These are phyloP conservation scores for Argyra leucocephala DNA, from an alignment of 2,888 invertebrate species.

Conservation along the genomic window DNA sequence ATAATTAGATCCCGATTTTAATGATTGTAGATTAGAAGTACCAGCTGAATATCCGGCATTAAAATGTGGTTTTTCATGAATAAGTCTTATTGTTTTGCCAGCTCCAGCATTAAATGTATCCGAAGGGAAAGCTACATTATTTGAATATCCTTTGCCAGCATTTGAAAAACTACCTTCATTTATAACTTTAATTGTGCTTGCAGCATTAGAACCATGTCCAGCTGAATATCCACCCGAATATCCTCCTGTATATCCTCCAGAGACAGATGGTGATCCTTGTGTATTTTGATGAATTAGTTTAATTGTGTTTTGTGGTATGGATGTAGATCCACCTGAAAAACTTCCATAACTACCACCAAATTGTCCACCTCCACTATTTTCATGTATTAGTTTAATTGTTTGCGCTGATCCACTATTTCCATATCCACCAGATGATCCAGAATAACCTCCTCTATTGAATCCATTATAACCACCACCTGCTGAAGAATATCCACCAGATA, in stretches of 20 bases:
- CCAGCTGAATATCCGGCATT: neutral
- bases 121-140: neutral
- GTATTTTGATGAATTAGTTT: neutral
- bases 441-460: constrained; percentile 11
- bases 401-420: neutral
- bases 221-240: constrained; percentile 14
- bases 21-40: neutral
- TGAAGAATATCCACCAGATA: neutral
- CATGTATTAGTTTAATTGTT: neutral
- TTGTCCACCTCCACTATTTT: neutral
- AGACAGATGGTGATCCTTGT: neutral
- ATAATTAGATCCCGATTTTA: neutral
- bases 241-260: constrained; percentile 12
- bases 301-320: neutral
- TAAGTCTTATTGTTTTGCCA: constrained; percentile 4
- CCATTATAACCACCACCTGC: neutral
- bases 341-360: neutral
- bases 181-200: neutral
- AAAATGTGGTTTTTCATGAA: neutral
- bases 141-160: neutral
- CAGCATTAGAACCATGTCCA: neutral
- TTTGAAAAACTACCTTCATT: neutral
- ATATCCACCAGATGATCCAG: constrained; percentile 10
- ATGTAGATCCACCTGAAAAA: constrained; percentile 11
- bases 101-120: neutral